Base-by-base conservation (phyloP, 2,888 invertebrate species). In the Agriopis marginaria region DNA sequence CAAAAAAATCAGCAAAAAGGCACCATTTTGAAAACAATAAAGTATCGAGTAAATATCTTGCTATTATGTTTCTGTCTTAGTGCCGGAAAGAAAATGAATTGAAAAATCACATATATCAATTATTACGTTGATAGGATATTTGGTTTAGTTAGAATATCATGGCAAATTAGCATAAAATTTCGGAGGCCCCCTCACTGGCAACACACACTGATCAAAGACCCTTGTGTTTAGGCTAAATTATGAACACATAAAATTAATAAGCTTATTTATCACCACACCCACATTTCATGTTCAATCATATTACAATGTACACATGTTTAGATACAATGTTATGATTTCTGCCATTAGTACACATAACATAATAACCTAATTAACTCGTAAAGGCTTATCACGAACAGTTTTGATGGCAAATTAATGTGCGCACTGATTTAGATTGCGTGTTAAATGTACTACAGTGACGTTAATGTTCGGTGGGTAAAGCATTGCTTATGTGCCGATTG, bases 401-500 rank as follows among this genome's bases (percentile, higher is more conserved):
- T 65, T 71, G 67, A 71, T 65, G 69, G 47, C 55, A 67, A 71
- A 74, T 71, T 71, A 74, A 71, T 70, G 71, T 69, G 59, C 23
- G 67, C 63, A 67, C 74, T 67, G 71, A 74, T 74, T 71, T 66
- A 74, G 71, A 74, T 70, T 71, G 67, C 70, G 69, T 63, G 68
- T 64, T 68, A 59, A 65, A 70, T 66, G 68, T 66, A 68, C 60
- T 66, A 66, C 60, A 60, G 63, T 69, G 63, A 63, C 55, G 23
- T 47, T 69, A 59, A 70, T 66, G 63, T 63, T 70, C 40, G 56
- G 59, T 44, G 51, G 45, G 39, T 49, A 49, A 63, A 44, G 49
- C 66, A 63, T 62, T 49, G 63, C 51, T 66, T 49, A 51, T 50
- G 56, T 49, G 45, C 42, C 61, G 55, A 56, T 62, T 47, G 64